These are phyloP conservation scores for Lycocorax pyrrhopterus DNA, from an alignment of 2,113 vertebrate species.

Conservation along the genomic window DNA sequence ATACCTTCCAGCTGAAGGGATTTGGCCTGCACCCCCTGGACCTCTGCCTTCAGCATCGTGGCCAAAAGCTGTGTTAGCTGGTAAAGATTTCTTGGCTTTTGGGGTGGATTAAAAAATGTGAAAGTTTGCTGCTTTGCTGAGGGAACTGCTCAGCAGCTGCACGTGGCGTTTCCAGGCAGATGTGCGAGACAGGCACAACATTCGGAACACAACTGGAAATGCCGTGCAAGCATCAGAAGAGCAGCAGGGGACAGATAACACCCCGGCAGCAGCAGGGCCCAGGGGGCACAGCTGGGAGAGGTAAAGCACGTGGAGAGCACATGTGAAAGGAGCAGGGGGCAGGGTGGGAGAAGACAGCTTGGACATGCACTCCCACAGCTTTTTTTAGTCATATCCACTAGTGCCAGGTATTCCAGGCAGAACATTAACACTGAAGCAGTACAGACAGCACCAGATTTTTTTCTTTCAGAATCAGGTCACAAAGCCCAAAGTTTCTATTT, in stretches of 20 bases:
- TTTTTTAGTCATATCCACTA: not conserved
- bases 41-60: not conserved
- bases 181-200: not conserved
- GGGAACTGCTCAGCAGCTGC: not conserved
- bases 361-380: not conserved
- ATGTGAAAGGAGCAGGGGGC: not conserved
- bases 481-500: not conserved
- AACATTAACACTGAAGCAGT: not conserved
- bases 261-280: fast-evolving
- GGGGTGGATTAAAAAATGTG: not conserved
- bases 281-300: not conserved
- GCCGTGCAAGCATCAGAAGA: not conserved
- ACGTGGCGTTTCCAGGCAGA: not conserved
- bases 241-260: fast-evolving
- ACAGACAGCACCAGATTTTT: not conserved
- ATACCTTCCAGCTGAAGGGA: conserved; percentile 44
- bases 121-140: not conserved
- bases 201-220: not conserved
- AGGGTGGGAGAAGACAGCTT: not conserved
- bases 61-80: not conserved
- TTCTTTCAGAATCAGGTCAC: not conserved
- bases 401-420: not conserved
- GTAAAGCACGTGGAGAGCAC: not conserved
- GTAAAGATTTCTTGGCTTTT: not conserved
- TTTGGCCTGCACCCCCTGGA: not conserved